Evolutionary conservation across 2,888 invertebrate genomes (phyloP), one percentile per base, ranked within the genome.

Genomic region (Cataglyphis cursor): DNA sequence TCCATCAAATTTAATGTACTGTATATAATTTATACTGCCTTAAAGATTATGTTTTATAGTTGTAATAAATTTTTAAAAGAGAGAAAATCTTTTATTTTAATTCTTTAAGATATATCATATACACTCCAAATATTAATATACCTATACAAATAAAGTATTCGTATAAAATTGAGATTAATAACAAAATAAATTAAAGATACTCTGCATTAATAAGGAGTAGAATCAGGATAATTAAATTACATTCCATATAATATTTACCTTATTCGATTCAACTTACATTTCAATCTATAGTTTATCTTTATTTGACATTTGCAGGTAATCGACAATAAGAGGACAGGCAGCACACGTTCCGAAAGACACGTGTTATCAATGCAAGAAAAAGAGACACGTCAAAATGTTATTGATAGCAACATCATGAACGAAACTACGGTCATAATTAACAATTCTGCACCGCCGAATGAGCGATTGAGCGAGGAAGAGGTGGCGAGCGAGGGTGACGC

Each of bases 381-480:
- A 3, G 85, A 87, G 0, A 35, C 57, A 4, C 51, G n/a, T 1
- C 44, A 73, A 18, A 51, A 61, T 6, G 38, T 44, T 0, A 18
- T 9, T 6, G 35, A 86, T 62, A 41, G 35, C 18, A 6, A 5
- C 21, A 18, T 12, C 6, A 28, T n/a, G 28, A 15, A 10, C 15
- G 57, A 41, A 78, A 18, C 18, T 18, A 24, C 59, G 18, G 8
- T 44, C 6, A 3, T 35, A 38, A 80, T 80, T 12, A 48, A 35
- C 24, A 61, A 72, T 35, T 78, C 72, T 18, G 9, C 21, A 6
- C 59, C 31, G 2, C 85, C 15, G 5, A 90, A 87, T 51, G 89
- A 90, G 0, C 82, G 72, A 24, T 87, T 75, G 76, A 90, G 87
- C 38, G 72, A 81, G 24, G 90, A 92, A 9, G 87, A 72, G 15